These are phyloP conservation scores for Calameuta pallipes DNA, from an alignment of 2,888 invertebrate species.

Conservation along the genomic window DNA sequence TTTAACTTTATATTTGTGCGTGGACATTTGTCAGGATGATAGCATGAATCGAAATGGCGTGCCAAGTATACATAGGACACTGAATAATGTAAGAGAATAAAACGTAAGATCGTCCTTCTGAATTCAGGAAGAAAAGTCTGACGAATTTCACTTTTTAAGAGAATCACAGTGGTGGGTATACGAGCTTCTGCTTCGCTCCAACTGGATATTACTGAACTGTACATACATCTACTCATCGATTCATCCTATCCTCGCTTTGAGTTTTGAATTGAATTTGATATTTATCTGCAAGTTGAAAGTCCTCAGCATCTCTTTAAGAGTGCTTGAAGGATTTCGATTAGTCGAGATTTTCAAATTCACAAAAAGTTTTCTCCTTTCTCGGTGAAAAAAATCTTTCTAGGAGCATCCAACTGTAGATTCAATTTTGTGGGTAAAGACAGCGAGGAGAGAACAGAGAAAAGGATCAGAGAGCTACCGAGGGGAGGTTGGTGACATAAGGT, in stretches of 20 bases:
- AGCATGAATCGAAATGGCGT: background rate
- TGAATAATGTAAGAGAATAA: background rate
- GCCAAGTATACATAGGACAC: background rate
- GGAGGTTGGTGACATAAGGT: background rate
- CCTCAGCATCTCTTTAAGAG: background rate
- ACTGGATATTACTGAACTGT: background rate
- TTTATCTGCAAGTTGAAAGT: background rate
- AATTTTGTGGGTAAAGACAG: background rate
- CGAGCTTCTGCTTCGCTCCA: background rate
- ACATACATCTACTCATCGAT: background rate
- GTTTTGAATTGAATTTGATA: background rate
- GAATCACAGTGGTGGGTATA: slow-evolving; percentile 21
- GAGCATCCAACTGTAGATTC: background rate
- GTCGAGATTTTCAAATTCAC: background rate
- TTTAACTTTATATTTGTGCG: background rate
- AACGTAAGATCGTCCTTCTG: background rate
- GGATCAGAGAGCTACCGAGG: background rate
- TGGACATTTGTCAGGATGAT: slow-evolving; percentile 3
- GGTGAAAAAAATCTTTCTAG: background rate
- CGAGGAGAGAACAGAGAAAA: background rate
- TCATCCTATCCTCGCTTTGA: background rate
- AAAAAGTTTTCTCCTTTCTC: background rate
- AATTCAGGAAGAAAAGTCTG: background rate
- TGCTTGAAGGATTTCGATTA: background rate
- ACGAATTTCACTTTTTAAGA: slow-evolving; percentile 42